These are phyloP conservation scores for Strongylocentrotus purpuratus DNA, from an alignment of 35 echinoderm and acorn worm species.

Conservation along the genomic window DNA sequence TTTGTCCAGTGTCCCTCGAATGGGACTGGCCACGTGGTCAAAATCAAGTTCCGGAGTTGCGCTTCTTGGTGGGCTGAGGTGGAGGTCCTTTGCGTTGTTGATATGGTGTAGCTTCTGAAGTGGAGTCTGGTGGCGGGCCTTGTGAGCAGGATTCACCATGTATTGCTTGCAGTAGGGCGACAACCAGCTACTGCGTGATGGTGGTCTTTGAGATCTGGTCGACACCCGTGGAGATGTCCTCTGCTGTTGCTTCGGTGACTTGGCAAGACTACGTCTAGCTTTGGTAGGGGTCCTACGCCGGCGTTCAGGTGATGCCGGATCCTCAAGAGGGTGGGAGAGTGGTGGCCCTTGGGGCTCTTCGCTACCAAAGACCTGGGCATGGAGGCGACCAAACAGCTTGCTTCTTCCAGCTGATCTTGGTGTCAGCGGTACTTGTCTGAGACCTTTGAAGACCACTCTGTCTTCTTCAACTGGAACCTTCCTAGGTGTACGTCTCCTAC, in stretches of 20 bases:
- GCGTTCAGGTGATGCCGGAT: neutral
- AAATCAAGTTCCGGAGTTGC: neutral
- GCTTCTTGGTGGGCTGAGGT: neutral
- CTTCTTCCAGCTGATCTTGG: neutral
- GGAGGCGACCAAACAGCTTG: conserved; percentile 42
- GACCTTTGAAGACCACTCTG: neutral
- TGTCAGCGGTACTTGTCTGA: neutral
- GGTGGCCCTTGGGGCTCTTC: neutral
- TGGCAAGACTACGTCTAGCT: conserved; percentile 1
- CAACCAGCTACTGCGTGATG: neutral
- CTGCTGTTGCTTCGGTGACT: neutral
- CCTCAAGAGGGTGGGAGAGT: conserved; percentile 4
- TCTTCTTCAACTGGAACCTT: neutral
- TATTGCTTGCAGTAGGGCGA: conserved; percentile 36
- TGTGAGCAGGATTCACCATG: neutral
- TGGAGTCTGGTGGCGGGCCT: neutral
- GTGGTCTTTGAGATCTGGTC: neutral
- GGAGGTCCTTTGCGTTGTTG: neutral
- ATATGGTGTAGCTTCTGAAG: neutral
- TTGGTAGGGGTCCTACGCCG: neutral
- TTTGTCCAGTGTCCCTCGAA: neutral
- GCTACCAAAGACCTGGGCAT: conserved; percentile 6
- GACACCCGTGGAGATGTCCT: neutral
- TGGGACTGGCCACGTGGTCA: neutral
- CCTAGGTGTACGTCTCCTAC: neutral